Conservation (phyloP, 2,888 invertebrate species). For the Drosophila mimica region DNA sequence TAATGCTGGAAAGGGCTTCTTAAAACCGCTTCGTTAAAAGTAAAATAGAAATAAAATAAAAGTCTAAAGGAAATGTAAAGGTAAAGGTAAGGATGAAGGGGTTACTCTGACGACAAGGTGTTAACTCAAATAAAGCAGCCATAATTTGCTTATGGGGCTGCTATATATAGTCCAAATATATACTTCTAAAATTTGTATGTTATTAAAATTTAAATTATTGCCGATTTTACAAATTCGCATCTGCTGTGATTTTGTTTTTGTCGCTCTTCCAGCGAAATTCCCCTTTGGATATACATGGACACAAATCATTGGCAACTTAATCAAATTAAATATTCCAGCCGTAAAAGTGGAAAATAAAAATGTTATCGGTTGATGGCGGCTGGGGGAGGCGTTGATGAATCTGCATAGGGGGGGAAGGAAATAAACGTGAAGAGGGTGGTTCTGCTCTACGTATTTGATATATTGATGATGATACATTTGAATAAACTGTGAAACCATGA, state of each 20-base stretch:
- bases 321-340: conserved; percentile 80
- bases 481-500: conserved; percentile 75
- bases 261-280: conserved; percentile 12
- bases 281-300: conserved; percentile 42
- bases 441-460: conserved; percentile 31
- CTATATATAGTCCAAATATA: conserved; percentile 6
- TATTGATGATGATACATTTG: conserved; percentile 73
- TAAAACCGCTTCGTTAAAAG: neutral
- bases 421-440: conserved; percentile 9
- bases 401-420: conserved; percentile 16
- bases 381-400: conserved; percentile 62
- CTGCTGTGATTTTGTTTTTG: conserved; percentile 56
- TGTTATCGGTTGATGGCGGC: conserved; percentile 48
- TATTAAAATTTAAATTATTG: conserved; percentile 49
- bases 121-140: conserved; percentile 6
- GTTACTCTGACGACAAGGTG: conserved; percentile 1
- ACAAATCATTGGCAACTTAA: conserved; percentile 81
- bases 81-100: neutral
- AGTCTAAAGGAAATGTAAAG: neutral
- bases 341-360: conserved; percentile 78
- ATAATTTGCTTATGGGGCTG: conserved; percentile 3
- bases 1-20: neutral
- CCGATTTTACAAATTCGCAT: conserved; percentile 41
- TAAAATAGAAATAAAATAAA: neutral
- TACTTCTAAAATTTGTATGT: conserved; percentile 18